These are phyloP conservation scores for Pachliopta kotzebuea DNA, from an alignment of 2,888 invertebrate species.

Conservation along the genomic window DNA sequence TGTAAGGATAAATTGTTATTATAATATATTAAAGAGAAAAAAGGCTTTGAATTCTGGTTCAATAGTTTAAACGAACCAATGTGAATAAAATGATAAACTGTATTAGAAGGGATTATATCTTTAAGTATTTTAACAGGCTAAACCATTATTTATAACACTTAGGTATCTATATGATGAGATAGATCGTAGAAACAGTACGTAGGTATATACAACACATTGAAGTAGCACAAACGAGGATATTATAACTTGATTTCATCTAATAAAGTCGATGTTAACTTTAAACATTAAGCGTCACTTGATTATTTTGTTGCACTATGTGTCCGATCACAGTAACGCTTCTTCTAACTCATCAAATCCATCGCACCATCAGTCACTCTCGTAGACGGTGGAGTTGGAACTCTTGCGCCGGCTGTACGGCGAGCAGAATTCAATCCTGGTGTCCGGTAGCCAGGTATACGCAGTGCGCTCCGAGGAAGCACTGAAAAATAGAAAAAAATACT, in stretches of 20 bases:
- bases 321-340: constrained; percentile 65
- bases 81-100: constrained; percentile 2
- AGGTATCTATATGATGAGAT: constrained; percentile 13
- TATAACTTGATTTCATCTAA: constrained; percentile 14
- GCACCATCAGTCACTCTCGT: constrained; percentile 77
- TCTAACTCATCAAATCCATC: constrained; percentile 65
- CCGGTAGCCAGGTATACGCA: constrained; percentile 79
- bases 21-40: neutral
- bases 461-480: constrained; percentile 77
- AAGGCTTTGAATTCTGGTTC: neutral
- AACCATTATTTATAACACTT: constrained; percentile 15
- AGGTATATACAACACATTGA: constrained; percentile 20
- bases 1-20: neutral
- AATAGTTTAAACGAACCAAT: neutral
- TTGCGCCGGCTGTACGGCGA: constrained; percentile 67
- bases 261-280: constrained; percentile 33
- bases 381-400: constrained; percentile 73
- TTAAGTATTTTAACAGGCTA: constrained; percentile 6
- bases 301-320: constrained; percentile 45
- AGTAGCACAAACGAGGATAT: constrained; percentile 27
- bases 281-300: constrained; percentile 33
- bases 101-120: constrained; percentile 16
- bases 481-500: constrained; percentile 45
- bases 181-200: constrained; percentile 15
- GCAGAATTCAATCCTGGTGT: constrained; percentile 71